phyloP scores from a whole-genome alignment of 2,888 invertebrate species.

The Smittia aterrima region DNA sequence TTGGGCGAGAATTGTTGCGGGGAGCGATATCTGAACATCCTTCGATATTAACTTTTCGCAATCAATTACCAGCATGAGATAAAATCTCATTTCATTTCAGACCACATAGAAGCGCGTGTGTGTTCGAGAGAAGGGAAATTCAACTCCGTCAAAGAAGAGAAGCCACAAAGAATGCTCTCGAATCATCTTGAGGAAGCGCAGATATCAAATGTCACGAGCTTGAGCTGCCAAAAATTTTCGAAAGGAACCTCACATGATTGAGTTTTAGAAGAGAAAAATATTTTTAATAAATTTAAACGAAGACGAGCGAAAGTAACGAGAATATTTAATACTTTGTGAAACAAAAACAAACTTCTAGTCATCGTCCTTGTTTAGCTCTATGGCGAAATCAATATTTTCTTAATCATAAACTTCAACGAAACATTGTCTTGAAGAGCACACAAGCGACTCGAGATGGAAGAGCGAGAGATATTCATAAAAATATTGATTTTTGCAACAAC shows the following conservation, averaged over 20 bases:
- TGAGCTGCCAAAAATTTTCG: neutral
- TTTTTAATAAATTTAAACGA: neutral
- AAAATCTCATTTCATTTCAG: slow-evolving; percentile 16
- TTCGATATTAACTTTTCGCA: slow-evolving; percentile 27
- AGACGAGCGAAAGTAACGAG: too few species aligned
- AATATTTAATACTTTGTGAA: slow-evolving; percentile 2
- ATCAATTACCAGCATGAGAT: slow-evolving; percentile 32
- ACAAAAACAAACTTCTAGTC: neutral
- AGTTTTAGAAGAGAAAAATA: neutral
- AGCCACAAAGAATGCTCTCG: neutral
- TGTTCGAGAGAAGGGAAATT: neutral
- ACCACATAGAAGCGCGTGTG: slow-evolving; percentile 15
- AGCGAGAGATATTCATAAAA: slow-evolving; percentile 37
- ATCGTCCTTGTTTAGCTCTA: neutral
- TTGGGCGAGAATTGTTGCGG: slow-evolving; percentile 8
- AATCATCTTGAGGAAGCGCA: neutral
- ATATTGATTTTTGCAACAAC: slow-evolving; percentile 35
- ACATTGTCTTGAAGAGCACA: slow-evolving; percentile 35
- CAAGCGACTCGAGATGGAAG: slow-evolving; percentile 23
- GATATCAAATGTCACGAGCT: slow-evolving; percentile 29
- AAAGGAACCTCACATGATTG: slow-evolving; percentile 33
- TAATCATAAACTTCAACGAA: slow-evolving; percentile 27
- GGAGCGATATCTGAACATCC: slow-evolving; percentile 18
- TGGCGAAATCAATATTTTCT: slow-evolving; percentile 36
- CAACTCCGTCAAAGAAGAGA: neutral